Conservation (phyloP, 2,113 vertebrate species). For the Hydropotes inermis region DNA sequence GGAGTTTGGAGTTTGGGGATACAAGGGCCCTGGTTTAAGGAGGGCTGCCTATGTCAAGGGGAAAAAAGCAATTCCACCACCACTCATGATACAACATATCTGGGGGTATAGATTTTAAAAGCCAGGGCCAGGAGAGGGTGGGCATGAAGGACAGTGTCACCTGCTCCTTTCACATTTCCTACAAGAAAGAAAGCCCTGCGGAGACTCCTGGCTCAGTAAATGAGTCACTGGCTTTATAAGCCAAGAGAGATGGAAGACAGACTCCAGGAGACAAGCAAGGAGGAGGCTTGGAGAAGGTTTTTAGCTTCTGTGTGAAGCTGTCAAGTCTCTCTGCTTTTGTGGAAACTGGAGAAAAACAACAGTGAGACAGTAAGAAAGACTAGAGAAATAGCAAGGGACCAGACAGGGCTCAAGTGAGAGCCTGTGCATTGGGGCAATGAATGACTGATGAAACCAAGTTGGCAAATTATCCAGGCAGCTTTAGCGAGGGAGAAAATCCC, state of each 20-base stretch:
- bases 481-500: neutral
- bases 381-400: neutral
- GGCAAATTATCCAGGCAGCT: neutral
- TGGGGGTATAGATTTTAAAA: constrained; percentile 9
- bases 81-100: neutral
- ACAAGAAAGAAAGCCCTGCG: neutral
- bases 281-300: constrained; percentile 23
- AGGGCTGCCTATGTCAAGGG: neutral
- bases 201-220: neutral
- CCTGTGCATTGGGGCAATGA: neutral
- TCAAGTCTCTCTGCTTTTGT: constrained; percentile 19
- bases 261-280: constrained; percentile 48
- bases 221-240: constrained; percentile 45
- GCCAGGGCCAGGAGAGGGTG: neutral
- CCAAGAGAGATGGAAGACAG: constrained; percentile 42
- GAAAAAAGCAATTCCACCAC: neutral
- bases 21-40: neutral
- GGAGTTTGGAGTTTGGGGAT: neutral
- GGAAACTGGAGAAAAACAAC: constrained; percentile 38
- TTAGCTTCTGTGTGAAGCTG: constrained; percentile 41
- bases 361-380: constrained; percentile 11
- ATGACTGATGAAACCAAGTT: neutral
- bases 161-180: constrained; percentile 42
- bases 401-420: neutral
- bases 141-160: neutral